A percentile compares a stretch with the other conserved stretches of the same genome.
Conservation (phyloP, 2,888 invertebrate genomes). For the Ellobium chinense region DNA sequence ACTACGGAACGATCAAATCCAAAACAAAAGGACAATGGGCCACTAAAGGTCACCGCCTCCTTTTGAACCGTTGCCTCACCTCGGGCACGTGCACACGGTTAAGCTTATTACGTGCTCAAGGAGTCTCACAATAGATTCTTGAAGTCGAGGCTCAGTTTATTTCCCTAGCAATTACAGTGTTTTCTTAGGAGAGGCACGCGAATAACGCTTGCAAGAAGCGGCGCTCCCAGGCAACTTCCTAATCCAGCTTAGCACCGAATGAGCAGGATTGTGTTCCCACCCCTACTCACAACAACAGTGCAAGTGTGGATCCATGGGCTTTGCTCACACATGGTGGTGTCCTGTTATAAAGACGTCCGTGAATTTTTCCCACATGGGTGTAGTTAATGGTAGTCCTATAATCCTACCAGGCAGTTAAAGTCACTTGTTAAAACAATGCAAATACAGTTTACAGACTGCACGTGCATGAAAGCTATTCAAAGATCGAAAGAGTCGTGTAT, state of each 20-base stretch:
- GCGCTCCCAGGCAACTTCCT: not conserved
- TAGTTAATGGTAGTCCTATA: too few relatives aligned
- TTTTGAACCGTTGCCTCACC: not conserved
- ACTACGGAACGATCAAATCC: not conserved
- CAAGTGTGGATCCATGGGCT: too few relatives aligned
- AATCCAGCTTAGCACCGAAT: not conserved
- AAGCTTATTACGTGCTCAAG: not conserved
- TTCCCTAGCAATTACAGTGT: constrained; percentile 9
- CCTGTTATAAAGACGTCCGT: too few relatives aligned
- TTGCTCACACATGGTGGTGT: too few relatives aligned
- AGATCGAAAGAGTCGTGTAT: too few relatives aligned
- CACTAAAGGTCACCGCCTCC: not conserved
- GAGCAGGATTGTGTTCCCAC: constrained; percentile 15
- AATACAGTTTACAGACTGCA: too few relatives aligned
- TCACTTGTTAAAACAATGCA: too few relatives aligned
- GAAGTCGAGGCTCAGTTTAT: not conserved
- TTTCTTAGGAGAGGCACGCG: not conserved
- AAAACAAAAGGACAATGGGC: not conserved
- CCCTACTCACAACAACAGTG: not conserved
- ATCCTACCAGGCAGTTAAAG: too few relatives aligned
- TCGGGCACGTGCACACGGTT: not conserved
- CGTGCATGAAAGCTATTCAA: too few relatives aligned
- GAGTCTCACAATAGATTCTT: not conserved
- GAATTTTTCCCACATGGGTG: too few relatives aligned
- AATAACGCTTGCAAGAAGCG: not conserved